Conservation (phyloP, 2,888 invertebrate species). For the Cryptocephalus primarius region DNA sequence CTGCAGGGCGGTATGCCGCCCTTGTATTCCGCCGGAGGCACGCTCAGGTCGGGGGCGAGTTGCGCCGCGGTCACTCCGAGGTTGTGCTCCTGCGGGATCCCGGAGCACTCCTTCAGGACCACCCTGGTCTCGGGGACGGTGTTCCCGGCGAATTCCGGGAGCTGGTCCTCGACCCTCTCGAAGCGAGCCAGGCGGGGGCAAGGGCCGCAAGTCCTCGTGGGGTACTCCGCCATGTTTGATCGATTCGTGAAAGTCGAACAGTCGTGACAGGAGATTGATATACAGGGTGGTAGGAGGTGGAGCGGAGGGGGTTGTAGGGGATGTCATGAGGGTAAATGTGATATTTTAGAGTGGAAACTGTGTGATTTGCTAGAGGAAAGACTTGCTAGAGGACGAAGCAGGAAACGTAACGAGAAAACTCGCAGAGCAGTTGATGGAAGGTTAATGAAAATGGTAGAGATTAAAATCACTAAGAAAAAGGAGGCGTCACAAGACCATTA, state of each 20-base stretch:
- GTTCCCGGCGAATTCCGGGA: slow-evolving; percentile 1
- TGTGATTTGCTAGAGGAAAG: too few relatives aligned
- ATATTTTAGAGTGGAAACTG: too few relatives aligned
- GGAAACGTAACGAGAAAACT: too few relatives aligned
- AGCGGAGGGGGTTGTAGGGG: too few relatives aligned
- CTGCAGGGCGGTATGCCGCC: slow-evolving; percentile 1
- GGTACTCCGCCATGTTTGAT: slow-evolving; percentile 27
- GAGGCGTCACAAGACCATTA: too few relatives aligned
- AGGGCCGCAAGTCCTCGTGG: slow-evolving; percentile 23
- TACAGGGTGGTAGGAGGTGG: too few relatives aligned
- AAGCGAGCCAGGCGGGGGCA: slow-evolving; percentile 25
- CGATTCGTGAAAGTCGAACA: background rate
- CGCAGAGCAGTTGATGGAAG: too few relatives aligned
- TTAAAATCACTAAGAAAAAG: too few relatives aligned
- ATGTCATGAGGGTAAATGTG: too few relatives aligned
- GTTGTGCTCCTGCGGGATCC: slow-evolving; percentile 18
- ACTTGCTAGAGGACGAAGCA: too few relatives aligned
- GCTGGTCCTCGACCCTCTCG: slow-evolving; percentile 7
- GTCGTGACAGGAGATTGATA: too few relatives aligned
- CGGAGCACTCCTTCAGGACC: slow-evolving; percentile 7
- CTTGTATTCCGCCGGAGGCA: slow-evolving; percentile 11
- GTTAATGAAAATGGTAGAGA: too few relatives aligned
- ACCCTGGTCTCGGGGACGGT: slow-evolving; percentile 6
- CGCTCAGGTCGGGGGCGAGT: slow-evolving; percentile 20
- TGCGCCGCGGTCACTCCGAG: slow-evolving; percentile 19